Conservation (phyloP, 23 tunicate species). For the Aplidium turbinatum region DNA sequence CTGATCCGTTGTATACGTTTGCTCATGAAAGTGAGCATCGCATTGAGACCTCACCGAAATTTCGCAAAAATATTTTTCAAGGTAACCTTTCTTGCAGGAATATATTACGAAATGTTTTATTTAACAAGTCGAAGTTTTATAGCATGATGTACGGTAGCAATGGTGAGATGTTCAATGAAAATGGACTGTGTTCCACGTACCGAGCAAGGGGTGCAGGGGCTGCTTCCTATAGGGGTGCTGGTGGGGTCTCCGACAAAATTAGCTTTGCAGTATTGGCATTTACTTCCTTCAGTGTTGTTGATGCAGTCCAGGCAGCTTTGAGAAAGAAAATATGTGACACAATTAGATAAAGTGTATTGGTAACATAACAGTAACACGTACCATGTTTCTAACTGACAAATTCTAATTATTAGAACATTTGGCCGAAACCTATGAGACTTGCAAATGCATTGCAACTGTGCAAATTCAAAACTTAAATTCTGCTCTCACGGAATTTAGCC, state of each 20-base stretch:
- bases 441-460: no score
- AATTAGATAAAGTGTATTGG: background rate
- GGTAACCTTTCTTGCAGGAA: no score
- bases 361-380: background rate
- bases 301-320: constrained; percentile 54
- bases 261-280: constrained; percentile 45
- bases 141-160: background rate
- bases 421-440: no score
- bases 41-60: no score
- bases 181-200: constrained; percentile 11
- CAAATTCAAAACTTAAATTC: no score
- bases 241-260: constrained; percentile 66
- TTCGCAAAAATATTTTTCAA: no score
- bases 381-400: no score
- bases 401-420: no score
- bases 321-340: background rate
- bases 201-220: constrained; percentile 43
- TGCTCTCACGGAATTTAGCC: no score
- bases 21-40: no score
- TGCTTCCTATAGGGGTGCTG: background rate
- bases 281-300: constrained; percentile 55
- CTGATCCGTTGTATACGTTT: no score
- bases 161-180: background rate
- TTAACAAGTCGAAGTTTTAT: background rate
- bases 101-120: no score